Evolutionary conservation across 2,113 vertebrate species (phyloP).

Genomic region (Casuarius casuarius): DNA sequence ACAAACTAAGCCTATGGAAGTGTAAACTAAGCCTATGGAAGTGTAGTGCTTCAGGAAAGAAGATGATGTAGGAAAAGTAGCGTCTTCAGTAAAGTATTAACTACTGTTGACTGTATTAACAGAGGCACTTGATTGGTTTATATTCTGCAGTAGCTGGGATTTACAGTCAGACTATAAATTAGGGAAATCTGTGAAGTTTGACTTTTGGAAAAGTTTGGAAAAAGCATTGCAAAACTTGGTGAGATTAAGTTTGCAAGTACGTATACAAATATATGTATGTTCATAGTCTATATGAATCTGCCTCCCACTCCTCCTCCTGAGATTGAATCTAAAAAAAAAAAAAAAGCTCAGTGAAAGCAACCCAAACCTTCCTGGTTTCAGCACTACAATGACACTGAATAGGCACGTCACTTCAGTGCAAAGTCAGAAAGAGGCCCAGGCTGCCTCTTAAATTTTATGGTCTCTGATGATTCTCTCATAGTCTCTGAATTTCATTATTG

Average conservation of each 20-base stretch:
- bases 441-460: background rate
- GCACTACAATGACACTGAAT: background rate
- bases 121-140: background rate
- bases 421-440: background rate
- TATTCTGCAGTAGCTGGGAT: background rate
- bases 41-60: background rate
- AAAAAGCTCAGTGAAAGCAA: background rate
- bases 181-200: background rate
- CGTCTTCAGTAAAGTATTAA: background rate
- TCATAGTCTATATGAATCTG: background rate
- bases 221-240: background rate
- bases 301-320: background rate
- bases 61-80: background rate
- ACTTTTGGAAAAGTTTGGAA: background rate
- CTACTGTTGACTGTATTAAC: background rate
- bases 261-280: background rate
- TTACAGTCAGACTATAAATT: background rate
- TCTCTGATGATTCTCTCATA: background rate
- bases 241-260: background rate
- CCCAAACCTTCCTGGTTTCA: background rate
- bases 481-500: slow-evolving; percentile 12
- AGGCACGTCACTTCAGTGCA: background rate
- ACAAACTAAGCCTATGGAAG: background rate
- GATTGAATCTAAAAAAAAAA: background rate
- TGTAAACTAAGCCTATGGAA: background rate